Base-by-base conservation (phyloP, 2,797 vertebrate species). In the Malurus leucopterus region DNA sequence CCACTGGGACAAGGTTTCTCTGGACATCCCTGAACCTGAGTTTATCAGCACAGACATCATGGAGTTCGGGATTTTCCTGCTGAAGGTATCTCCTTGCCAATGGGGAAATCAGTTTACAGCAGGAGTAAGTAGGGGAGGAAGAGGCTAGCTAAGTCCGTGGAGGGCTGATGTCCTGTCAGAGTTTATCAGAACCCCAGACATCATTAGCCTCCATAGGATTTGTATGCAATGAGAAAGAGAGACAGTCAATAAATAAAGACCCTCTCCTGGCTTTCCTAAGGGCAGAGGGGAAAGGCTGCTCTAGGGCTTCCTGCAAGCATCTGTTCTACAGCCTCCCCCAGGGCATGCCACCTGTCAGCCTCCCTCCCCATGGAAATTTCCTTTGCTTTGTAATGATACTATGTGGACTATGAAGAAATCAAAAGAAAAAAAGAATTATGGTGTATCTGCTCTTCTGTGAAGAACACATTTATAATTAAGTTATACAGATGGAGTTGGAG, bases 371-470 rank as follows among this genome's bases (percentile, higher is more conserved):
- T 14, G 32, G 44, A 54, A 27, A 44, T 59, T 70, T 69, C 57
- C 26, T 69, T 72, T 62, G 8, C 26, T 86, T 75, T 27, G 6
- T 40, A 49, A 63, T 18, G 22, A 81, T 24, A 22, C 40, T 84
- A 20, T 1, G 0, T 13, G n/a, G 15, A 38, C n/a, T 34, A n/a
- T 0, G 1, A 86, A 77, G 44, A 9, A 62, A 67, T 6, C 50
- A 10, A 14, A 86, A 87, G 38, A 38, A 68, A 34, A 62, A 78
- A 63, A 57, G 36, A 18, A 1, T 0, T 47, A 14, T 5, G 12
- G 44, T 22, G 10, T 5, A 21, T 65, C 55, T 79, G 21, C 26
- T 87, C 19, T 63, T 70, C 41, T 85, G 8, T 63, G 62, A 84
- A 59, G 61, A 87, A 36, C 8, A 46, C 0, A 1, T 65, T 59